These are phyloP conservation scores for Prionailurus bengalensis DNA, from an alignment of 2,113 vertebrate species.

Conservation along the genomic window DNA sequence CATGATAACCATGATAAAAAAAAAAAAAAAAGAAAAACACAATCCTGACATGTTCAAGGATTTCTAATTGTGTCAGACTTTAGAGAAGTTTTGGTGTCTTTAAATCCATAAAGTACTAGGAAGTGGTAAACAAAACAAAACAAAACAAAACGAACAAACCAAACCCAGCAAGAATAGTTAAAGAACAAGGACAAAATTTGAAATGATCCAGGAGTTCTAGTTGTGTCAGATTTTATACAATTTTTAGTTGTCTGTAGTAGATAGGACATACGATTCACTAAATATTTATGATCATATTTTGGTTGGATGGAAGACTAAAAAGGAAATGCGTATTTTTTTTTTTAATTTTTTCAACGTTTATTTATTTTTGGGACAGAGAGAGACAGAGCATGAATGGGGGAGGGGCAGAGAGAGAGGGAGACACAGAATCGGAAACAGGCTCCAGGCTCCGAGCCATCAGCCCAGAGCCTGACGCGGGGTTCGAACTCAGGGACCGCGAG, in stretches of 20 bases:
- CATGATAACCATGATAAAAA: constrained; percentile 2
- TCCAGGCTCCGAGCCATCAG: no score
- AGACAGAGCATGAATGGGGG: no score
- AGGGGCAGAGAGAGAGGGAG: no score
- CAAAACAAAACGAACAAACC: background rate
- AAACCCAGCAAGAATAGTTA: background rate
- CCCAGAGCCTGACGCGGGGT: no score
- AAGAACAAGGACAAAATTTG: background rate
- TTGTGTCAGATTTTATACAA: background rate
- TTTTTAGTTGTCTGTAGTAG: constrained; percentile 21
- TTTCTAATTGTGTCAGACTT: constrained; percentile 45
- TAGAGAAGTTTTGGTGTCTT: constrained; percentile 35
- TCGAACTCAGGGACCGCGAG: no score
- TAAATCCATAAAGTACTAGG: constrained; percentile 7
- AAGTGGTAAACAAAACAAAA: background rate
- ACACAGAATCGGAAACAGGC: no score
- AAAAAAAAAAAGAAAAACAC: background rate
- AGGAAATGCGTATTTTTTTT: background rate
- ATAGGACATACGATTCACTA: background rate
- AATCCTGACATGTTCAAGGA: background rate
- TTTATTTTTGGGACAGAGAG: no score
- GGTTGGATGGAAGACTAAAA: background rate
- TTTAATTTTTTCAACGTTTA: no score
- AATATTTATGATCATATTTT: background rate
- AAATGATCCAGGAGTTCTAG: constrained; percentile 7